Evolutionary conservation across 2,797 vertebrate species (phyloP), one percentile per base, ranked within the genome.

Genomic region (Microctenopoma lineatum): DNA sequence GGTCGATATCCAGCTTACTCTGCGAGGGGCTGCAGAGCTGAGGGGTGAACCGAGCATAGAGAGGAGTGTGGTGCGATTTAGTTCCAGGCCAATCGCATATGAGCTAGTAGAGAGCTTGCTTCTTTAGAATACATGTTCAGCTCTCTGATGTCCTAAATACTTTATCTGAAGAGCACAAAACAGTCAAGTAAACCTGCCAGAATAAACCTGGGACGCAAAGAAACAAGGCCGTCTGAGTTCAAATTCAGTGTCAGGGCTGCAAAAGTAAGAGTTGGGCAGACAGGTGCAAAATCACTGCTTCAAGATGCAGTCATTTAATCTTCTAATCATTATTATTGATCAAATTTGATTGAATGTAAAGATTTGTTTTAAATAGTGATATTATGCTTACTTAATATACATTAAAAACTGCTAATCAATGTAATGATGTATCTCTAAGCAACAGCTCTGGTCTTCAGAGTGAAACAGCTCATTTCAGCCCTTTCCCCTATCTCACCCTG

Each of bases 111-210:
- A 42, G 47, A 61, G 79, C 84, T 77, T 61, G 48, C 70, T 87
- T 86, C 70, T 78, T 79, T 75, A 79, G 39, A 82, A 81, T 65
- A 70, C 71, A 77, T 77, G 59, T 70, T 46, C 60, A 66, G 72
- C 79, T 76, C 77, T 87, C 57, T 77, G 79, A 87, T 85, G 83
- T 84, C 79, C 77, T 83, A 80, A 90, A 84, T 83, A 75, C 84
- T 84, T 83, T 81, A 85, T 81, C 62, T 62, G 77, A 76, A 72
- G 41, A 74, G 70, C 64, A 59, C 32, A 74, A 75, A 68, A 60
- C 77, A 70, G 56, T 34, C 21, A 65, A 75, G 66, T 48, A 83
- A 77, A 79, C 56, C 55, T 73, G 44, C 73, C 34, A 3, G 46
- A 64, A 60, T 51, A 54, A 59, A 58, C 54, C 67, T 65, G 62